Base-by-base conservation (phyloP, 1,140 invertebrate genomes). In the Aphelenchoides avenae region DNA sequence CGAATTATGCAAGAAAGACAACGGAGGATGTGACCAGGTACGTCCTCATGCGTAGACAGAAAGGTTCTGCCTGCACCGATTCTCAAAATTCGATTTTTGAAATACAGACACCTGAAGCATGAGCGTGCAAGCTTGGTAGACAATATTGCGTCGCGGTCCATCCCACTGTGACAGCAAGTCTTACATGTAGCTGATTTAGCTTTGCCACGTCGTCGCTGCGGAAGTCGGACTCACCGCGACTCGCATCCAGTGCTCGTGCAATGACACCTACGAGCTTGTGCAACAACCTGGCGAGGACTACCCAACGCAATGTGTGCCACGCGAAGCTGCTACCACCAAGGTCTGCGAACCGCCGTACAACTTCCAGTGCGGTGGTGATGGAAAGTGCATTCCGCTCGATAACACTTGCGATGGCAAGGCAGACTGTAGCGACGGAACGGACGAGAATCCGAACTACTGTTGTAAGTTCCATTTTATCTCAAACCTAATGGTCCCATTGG, bases 1-100 rank as follows among this genome's bases (percentile, higher is more conserved):
- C 0, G 89, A 93, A 80, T 85, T 89, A 0, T 98, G 93, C 77
- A 83, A 84, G 1, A 86, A 89, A 1, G 89, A 87, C 69, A 98
- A 98, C 75, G 93, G 93, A 2, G 93, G 93, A 0, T 97, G 93
- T 77, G 88, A 89, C 1, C 87, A 96, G 52, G 88, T 87, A 59
- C 97, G 92, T 76, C 89, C n/a, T n/a, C n/a, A n/a, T n/a, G n/a
- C n/a, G n/a, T n/a, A n/a, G n/a, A n/a, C n/a, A n/a, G n/a, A n/a
- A n/a, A n/a, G n/a, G n/a, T n/a, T n/a, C n/a, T n/a, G n/a, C n/a
- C n/a, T n/a, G n/a, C n/a, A n/a, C n/a, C n/a, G n/a, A n/a, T n/a
- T n/a, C n/a, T n/a, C 11, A n/a, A 3, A 26, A 55, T 57, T 1
- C 2, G 33, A 41, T 58, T 2, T 57, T n/a, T 55, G 27, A 7